These are phyloP conservation scores for Dascillus cervinus DNA, from an alignment of 2,888 invertebrate genomes.

Conservation along the genomic window DNA sequence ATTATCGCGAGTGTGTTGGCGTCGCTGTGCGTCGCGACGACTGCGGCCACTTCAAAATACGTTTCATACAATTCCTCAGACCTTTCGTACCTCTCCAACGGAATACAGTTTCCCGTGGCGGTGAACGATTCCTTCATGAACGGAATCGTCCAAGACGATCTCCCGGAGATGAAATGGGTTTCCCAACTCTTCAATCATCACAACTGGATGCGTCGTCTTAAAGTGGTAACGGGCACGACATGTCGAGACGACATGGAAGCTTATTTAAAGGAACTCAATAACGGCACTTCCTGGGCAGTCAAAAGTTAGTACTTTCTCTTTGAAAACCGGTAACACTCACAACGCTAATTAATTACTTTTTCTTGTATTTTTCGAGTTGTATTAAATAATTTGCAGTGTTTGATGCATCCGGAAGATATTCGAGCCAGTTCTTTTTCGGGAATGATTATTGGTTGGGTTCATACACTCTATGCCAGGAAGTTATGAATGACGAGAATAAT, in stretches of 20 bases:
- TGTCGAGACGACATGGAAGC: slow-evolving; percentile 50
- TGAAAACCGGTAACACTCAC: not conserved
- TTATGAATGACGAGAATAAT: slow-evolving; percentile 47
- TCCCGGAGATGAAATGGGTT: slow-evolving; percentile 58
- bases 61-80: slow-evolving; percentile 37
- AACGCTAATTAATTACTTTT: not conserved
- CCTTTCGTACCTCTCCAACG: slow-evolving; percentile 38
- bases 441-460: slow-evolving; percentile 80
- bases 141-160: slow-evolving; percentile 16
- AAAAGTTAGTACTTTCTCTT: slow-evolving; percentile 56
- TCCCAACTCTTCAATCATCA: slow-evolving; percentile 58
- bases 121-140: slow-evolving; percentile 22
- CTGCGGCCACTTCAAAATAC: no score
- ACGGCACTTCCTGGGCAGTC: slow-evolving; percentile 65
- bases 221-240: slow-evolving; percentile 20
- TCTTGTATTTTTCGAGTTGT: slow-evolving; percentile 1
- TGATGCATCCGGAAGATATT: slow-evolving; percentile 75
- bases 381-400: slow-evolving; percentile 49
- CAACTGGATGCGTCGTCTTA: slow-evolving; percentile 42
- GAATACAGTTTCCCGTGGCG: slow-evolving; percentile 37
- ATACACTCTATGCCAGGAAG: slow-evolving; percentile 58
- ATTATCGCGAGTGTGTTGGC: no score
- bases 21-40: no score
- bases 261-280: slow-evolving; percentile 52
- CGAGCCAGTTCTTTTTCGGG: slow-evolving; percentile 67